Evolutionary conservation across 2,888 invertebrate species (phyloP).

Genomic region (Chelonus formosanus): DNA sequence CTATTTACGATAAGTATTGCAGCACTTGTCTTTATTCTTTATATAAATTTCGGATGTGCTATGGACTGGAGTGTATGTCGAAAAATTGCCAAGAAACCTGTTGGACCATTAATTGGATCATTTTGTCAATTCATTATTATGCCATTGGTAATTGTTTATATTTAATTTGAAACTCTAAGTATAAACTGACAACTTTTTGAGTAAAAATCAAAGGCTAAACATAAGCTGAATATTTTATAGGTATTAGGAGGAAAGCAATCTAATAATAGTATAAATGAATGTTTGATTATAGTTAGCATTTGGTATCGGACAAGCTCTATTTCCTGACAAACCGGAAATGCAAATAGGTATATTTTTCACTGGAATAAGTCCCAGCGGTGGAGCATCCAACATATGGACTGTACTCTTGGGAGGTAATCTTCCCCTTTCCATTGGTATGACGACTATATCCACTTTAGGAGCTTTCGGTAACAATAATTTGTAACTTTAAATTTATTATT

Average conservation of each 20-base stretch:
- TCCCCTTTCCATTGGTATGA: slow-evolving; percentile 94
- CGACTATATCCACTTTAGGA: slow-evolving; percentile 85
- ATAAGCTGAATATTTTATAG: too few species aligned
- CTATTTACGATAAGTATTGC: slow-evolving; percentile 81
- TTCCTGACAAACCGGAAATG: slow-evolving; percentile 75
- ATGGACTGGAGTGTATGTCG: slow-evolving; percentile 78
- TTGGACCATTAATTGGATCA: slow-evolving; percentile 83
- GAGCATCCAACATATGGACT: slow-evolving; percentile 97
- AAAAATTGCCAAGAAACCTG: slow-evolving; percentile 74
- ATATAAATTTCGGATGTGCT: slow-evolving; percentile 91
- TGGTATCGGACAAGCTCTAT: slow-evolving; percentile 75
- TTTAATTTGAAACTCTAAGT: background rate
- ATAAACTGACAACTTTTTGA: too few species aligned
- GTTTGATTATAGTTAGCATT: slow-evolving; percentile 72
- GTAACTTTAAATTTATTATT: slow-evolving; percentile 15
- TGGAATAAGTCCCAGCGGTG: slow-evolving; percentile 91
- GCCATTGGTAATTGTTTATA: slow-evolving; percentile 76
- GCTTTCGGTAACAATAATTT: slow-evolving; percentile 74
- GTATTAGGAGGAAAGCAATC: too few species aligned
- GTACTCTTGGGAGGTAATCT: slow-evolving; percentile 91
- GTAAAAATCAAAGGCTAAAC: too few species aligned
- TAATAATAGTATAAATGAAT: background rate
- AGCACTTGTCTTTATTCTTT: slow-evolving; percentile 79
- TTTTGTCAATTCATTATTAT: slow-evolving; percentile 82
- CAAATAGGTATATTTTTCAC: slow-evolving; percentile 89